Conservation (phyloP, 2,888 invertebrate species). For the Aromia moschata region DNA sequence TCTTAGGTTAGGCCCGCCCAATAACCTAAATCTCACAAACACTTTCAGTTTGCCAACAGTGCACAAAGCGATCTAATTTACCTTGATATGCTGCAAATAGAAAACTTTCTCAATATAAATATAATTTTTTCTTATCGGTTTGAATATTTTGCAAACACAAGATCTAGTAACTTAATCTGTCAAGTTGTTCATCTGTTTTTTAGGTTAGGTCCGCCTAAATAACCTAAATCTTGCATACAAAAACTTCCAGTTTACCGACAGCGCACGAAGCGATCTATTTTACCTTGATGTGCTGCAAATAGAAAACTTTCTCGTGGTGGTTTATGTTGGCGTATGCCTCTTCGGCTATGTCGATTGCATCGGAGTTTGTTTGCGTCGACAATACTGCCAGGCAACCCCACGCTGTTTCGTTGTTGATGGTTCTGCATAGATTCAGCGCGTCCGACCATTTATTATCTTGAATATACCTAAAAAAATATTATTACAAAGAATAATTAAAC, state of each 20-base stretch:
- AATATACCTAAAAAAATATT: conserved; percentile 66
- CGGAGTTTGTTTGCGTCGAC: conserved; percentile 83
- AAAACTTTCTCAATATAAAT: conserved; percentile 91
- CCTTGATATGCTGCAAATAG: conserved; percentile 84
- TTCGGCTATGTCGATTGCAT: conserved; percentile 84
- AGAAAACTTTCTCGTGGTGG: conserved; percentile 86
- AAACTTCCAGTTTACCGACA: too few species aligned
- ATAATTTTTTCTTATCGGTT: conserved; percentile 1
- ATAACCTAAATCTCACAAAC: too few species aligned
- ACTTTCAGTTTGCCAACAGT: too few species aligned
- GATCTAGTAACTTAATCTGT: too few species aligned
- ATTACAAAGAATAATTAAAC: too few species aligned
- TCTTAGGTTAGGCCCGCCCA: too few species aligned
- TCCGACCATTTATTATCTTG: conserved; percentile 78
- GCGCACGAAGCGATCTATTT: too few species aligned
- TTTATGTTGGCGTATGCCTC: conserved; percentile 93
- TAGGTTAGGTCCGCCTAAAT: too few species aligned
- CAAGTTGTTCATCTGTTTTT: too few species aligned
- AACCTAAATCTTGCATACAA: too few species aligned
- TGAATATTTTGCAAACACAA: too few species aligned
- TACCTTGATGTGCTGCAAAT: conserved; percentile 84
- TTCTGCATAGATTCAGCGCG: conserved; percentile 58
- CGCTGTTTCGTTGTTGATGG: conserved; percentile 69
- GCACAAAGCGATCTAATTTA: too few species aligned
- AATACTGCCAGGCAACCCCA: conserved; percentile 96